Evolutionary conservation across 1,140 invertebrate species (phyloP), one percentile per base, ranked within the genome.

Genomic region (Conus betulinus): DNA sequence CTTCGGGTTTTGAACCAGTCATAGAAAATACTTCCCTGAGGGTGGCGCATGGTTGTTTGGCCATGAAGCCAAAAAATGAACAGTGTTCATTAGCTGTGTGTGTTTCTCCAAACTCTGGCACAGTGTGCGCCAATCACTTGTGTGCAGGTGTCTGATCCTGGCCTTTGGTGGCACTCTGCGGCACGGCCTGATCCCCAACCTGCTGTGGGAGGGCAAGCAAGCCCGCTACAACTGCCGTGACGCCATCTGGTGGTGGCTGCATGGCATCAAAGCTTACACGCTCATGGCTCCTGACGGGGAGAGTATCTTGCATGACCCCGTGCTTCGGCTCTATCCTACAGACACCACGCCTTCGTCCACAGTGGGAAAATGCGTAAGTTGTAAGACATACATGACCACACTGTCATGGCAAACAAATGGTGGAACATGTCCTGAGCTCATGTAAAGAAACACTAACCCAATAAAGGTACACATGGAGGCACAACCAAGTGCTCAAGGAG

Each of bases 181-280:
- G 23, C 99, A 99, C 96, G n/a, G 99, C 0, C 96, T 99, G 11
- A 99, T 99, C 89, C 99, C 99, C 0, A 99, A 99, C 96, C 95
- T 99, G n/a, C 96, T 99, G 60, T 98, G 99, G 94, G 97, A 97
- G 92, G 99, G 99, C 27, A 89, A 74, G 67, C 97, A 97, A 93
- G 97, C 99, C 1, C 96, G 98, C 92, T 98, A 96, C 95, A 99
- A 99, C 95, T 99, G 99, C 93, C 97, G 99, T 82, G 99, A 99
- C 96, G 98, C 99, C 53, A 96, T 99, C 81, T 99, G 99, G 99
- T 99, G 98, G 97, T 99, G 99, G 99, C 95, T 99, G 85, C 97
- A 99, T 89, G 97, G 97, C 88, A 98, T 99, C 93, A 97, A 98
- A 92, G 97, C 97, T 93, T 97, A 96, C 92, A 98, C 93, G 81